Percentiles rank a stretch among this genome's conserved stretches.
phyloP scores from a whole-genome alignment of 2,888 invertebrate genomes.

The Drosophila pseudotalamancana region DNA sequence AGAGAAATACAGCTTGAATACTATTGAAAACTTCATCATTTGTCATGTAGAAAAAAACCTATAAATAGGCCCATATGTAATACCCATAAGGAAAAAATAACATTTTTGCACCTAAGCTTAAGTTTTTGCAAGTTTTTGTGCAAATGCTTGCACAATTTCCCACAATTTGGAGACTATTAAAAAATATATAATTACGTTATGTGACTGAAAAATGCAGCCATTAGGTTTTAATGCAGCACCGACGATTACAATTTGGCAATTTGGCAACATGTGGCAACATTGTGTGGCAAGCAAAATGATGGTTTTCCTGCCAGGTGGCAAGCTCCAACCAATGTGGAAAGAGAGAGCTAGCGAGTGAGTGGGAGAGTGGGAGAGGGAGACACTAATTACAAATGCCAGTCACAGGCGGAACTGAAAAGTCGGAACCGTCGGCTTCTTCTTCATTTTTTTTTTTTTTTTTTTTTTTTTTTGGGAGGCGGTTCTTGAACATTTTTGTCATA shows the following conservation, averaged over 20 bases:
- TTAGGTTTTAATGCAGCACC: conserved; percentile 10
- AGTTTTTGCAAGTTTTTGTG: background rate
- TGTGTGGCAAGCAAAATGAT: conserved; percentile 26
- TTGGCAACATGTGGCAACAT: conserved; percentile 26
- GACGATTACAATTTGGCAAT: conserved; percentile 16
- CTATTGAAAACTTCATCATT: too few relatives aligned
- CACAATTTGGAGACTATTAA: background rate
- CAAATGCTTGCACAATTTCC: background rate
- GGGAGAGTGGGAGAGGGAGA: background rate
- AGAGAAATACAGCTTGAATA: too few relatives aligned
- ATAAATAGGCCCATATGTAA: too few relatives aligned
- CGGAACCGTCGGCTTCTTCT: conserved; percentile 1
- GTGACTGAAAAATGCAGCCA: conserved; percentile 8
- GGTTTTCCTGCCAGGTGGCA: conserved; percentile 37
- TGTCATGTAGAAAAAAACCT: too few relatives aligned
- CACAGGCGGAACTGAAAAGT: conserved; percentile 29
- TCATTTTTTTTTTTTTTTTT: conserved; percentile 21
- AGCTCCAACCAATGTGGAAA: background rate
- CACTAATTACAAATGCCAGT: conserved; percentile 73
- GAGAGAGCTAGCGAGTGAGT: background rate
- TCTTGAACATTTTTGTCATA: conserved; percentile 42
- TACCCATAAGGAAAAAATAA: too few relatives aligned
- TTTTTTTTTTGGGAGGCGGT: background rate
- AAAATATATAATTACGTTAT: conserved; percentile 2
- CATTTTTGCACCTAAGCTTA: too few relatives aligned